Base-by-base conservation (phyloP, 2,113 vertebrate species). In the Istiophorus platypterus region DNA sequence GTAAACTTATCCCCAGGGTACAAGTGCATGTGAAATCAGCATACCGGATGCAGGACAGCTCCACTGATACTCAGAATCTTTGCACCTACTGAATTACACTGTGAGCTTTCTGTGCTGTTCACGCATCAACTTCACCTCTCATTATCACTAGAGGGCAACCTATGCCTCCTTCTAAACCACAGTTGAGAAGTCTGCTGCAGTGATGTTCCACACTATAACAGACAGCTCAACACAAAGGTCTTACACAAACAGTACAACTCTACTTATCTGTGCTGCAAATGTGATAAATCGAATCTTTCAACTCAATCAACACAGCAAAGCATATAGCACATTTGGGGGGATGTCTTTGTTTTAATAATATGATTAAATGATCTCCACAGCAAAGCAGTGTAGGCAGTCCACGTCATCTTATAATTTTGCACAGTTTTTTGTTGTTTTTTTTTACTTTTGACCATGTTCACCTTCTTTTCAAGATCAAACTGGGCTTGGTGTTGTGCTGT, bases 111-210 rank as follows among this genome's bases (percentile, higher is more conserved):
- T 13, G 37, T 57, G 37, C 45, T 78, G 66, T 39, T 76, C 39
- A 5, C 5, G 18, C 42, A 47, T 63, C n/a, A 77, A 12, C 27
- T n/a, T 13, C 69, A 37, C 45, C 62, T 73, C 20, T 61, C n/a
- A 39, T 76, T 56, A 26, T 27, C 90, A 89, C 85, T 85, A 92
- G 92, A 91, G 86, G 87, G 87, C 82, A 85, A 66, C 73, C 81
- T 24, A 70, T 2, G 57, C 74, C 70, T 85, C 85, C 29, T n/a
- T 57, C 20, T 76, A 1, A 74, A 41, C 17, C 56, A 26, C 1
- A n/a, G 39, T 57, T n/a, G 26, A 51, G 72, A n/a, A 20, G 37
- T 8, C 34, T 90, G 66, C 76, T 81, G 89, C 90, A 92, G 88
- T 85, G 76, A 78, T 14, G 78, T 54, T 77, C 86, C 75, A 84